Base-by-base conservation (phyloP, 2,888 invertebrate species). In the Thysanoteuthis rhombus region DNA sequence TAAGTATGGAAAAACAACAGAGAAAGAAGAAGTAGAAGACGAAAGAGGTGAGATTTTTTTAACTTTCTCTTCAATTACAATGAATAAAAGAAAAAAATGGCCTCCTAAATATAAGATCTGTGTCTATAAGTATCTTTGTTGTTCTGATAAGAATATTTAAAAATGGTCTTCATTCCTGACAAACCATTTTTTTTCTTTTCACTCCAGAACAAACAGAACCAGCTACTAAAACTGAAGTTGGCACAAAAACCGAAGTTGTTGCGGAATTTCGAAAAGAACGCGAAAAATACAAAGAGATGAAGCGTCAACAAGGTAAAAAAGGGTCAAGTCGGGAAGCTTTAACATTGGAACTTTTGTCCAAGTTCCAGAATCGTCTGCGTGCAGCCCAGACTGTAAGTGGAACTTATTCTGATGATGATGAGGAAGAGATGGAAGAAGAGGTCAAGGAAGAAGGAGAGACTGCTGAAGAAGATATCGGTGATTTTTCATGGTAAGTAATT, bases 341-440 rank as follows among this genome's bases (percentile, higher is more conserved):
- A 96, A 99, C 99, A 0, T 97, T 99, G 93, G 97, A 98, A 93
- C 97, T 99, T 89, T 97, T 99, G 93, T 98, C 98, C 0, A 98
- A 98, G 96, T 99, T 99, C 97, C 98, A 98, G 96, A 98, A 97
- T 4, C 99, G 98, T 97, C 97, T 99, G 39, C 98, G 98, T 94
- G 97, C 97, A 0, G 98, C 98, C 0, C 98, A 98, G 95, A 95
- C 94, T 12, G 32, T 96, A 40, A 95, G 94, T 28, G 95, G 94
- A 12, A 95, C 94, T n/a, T 96, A 96, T 93, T 98, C 98, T 95
- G 98, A 98, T 40, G 96, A 95, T n/a, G 96, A 96, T 22, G 96
- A 95, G 95, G 97, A 97, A 42, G 94, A 94, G 22, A 93, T 94
- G 90, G 97, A 97, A 5, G 97, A 97, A 90, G 96, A 97, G 90